Evolutionary conservation across 2,888 invertebrate species (phyloP), one percentile per base, ranked within the genome.

Genomic region (Nomada flava): DNA sequence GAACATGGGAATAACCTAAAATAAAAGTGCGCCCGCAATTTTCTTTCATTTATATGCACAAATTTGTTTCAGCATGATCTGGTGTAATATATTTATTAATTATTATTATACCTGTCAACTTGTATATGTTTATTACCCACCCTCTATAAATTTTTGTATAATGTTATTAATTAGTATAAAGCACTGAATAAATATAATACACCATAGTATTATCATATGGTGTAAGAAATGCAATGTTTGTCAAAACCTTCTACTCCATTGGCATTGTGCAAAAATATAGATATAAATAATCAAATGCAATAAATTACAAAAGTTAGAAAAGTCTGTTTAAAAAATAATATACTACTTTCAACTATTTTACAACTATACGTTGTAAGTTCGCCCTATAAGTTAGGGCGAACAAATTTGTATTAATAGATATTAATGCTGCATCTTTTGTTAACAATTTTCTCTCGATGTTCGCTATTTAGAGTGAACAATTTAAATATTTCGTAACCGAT

Each of bases 1-100:
- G 59, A 47, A 47, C 13, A 47, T 26, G 50, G 13, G 52, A 65
- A 52, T 80, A 80, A 78, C 71, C 79, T 80, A 63, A 67, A 20
- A 71, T 10, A 5, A 65, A 50, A 65, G 42, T 23, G 15, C n/a
- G 20, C 26, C 4, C 36, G 42, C 20, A 44, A 15, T 53, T n/a
- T 7, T 3, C 20, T 42, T n/a, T 44, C 20, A 18, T 53, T 36
- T 36, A 7, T 36, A 36, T 36, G 36, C 36, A 36, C 36, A 36
- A 36, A 36, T 36, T 36, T 36, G 36, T 36, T 36, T 7, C 36
- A 0, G 36, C 36, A 36, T 36, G 9, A 36, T 36, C 36, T 36
- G 36, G 36, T 36, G 7, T 36, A 36, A 36, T 36, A 9, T 7
- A 7, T 5, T 36, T 36, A 36, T 36, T 36, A 36, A 36, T 5